Conservation (phyloP, 2,113 vertebrate genomes). For the Phrynosoma platyrhinos region DNA sequence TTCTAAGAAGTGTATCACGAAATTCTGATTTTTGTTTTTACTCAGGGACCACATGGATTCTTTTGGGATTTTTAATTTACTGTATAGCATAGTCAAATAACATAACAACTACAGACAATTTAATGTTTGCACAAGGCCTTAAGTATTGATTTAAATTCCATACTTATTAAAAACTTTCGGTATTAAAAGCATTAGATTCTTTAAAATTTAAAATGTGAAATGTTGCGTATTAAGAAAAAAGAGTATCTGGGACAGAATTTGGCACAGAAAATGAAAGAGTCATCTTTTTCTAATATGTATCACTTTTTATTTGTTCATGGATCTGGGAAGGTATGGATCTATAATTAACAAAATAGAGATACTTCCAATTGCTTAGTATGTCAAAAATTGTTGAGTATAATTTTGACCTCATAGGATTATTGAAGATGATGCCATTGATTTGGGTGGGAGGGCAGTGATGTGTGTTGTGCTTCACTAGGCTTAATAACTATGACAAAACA, state of each 20-base stretch:
- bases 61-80: neutral
- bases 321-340: neutral
- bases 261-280: neutral
- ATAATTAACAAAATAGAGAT: neutral
- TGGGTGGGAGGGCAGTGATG: neutral
- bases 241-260: too few relatives aligned
- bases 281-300: neutral
- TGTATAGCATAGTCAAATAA: too few relatives aligned
- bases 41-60: too few relatives aligned
- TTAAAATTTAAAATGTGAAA: neutral
- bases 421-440: slow-evolving; percentile 20
- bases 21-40: too few relatives aligned
- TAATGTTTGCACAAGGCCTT: neutral
- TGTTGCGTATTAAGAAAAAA: neutral
- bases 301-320: neutral
- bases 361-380: slow-evolving; percentile 14
- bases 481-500: slow-evolving; percentile 24
- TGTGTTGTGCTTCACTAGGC: slow-evolving; percentile 33
- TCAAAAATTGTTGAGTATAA: neutral
- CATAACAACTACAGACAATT: neutral
- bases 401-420: slow-evolving; percentile 23
- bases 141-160: neutral
- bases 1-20: too few relatives aligned
- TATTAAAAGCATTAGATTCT: neutral
- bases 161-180: neutral